Percentiles rank a stretch among this genome's conserved stretches.
Evolutionary conservation across 2,888 invertebrate species (phyloP).

Genomic region (Phragmatobia fuliginosa): DNA sequence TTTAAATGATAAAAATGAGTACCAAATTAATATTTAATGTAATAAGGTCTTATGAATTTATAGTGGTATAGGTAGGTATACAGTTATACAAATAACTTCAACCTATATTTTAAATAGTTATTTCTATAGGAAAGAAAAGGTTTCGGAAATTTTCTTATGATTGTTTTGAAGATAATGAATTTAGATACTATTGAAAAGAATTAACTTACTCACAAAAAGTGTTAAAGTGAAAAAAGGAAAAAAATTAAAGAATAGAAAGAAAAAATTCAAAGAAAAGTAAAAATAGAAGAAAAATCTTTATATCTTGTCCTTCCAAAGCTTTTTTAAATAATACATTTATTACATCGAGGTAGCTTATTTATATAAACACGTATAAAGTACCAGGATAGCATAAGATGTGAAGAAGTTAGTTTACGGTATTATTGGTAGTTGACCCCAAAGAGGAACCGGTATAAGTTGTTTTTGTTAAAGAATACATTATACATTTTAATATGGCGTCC

Average conservation of each 20-base stretch:
- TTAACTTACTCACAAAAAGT: no score
- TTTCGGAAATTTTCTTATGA: background rate
- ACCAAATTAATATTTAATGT: background rate
- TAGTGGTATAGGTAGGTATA: background rate
- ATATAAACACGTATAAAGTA: conserved; percentile 10
- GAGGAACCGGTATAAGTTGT: conserved; percentile 16
- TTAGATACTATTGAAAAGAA: background rate
- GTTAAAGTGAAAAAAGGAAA: no score
- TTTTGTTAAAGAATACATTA: conserved; percentile 12
- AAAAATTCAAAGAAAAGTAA: no score
- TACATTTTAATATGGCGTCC: background rate
- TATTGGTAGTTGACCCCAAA: conserved; percentile 16
- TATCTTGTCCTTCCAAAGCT: background rate
- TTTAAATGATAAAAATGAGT: background rate
- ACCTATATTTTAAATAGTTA: background rate
- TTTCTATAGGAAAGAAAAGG: background rate
- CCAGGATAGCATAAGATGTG: conserved; percentile 31
- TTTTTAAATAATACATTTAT: background rate
- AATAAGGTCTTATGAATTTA: background rate
- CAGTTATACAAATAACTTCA: background rate
- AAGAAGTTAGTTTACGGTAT: conserved; percentile 15
- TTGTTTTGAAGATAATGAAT: background rate
- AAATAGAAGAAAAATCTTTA: no score
- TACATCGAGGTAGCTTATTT: background rate
- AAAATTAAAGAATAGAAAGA: no score